Percentiles rank a stretch among this genome's conserved stretches.
Evolutionary conservation across 2,888 invertebrate genomes (phyloP).

Genomic region (Lypha dubia): DNA sequence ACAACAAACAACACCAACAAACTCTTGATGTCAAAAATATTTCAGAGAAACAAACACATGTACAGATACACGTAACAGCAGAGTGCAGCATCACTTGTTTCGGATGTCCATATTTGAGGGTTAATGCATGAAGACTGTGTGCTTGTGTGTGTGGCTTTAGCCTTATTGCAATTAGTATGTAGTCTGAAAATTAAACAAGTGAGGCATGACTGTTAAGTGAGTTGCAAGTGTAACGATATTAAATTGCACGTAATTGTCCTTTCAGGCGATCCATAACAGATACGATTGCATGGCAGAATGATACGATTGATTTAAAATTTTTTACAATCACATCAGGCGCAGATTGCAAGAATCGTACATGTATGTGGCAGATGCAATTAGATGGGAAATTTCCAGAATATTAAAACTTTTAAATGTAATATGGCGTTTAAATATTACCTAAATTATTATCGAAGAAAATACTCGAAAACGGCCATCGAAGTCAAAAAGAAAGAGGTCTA

Average conservation of each 20-base stretch:
- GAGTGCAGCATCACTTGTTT: background rate
- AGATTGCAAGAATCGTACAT: too few relatives aligned
- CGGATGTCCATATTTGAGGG: background rate
- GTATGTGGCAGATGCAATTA: too few relatives aligned
- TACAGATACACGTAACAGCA: background rate
- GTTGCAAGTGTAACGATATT: background rate
- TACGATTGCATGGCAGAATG: background rate
- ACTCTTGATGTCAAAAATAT: background rate
- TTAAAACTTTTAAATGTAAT: too few relatives aligned
- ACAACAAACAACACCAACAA: constrained; percentile 2
- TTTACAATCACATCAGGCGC: too few relatives aligned
- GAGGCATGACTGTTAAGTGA: background rate
- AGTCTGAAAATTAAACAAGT: background rate
- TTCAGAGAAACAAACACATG: background rate
- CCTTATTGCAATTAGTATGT: background rate
- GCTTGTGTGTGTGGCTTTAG: background rate
- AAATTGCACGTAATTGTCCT: background rate
- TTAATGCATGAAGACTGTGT: background rate
- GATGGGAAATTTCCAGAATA: too few relatives aligned
- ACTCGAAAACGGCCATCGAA: too few relatives aligned
- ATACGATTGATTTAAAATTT: background rate
- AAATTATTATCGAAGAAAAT: too few relatives aligned
- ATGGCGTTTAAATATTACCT: too few relatives aligned
- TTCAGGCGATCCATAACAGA: background rate
- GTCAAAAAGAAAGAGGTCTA: too few relatives aligned